A percentile compares a stretch with the other conserved stretches of the same genome.
Evolutionary conservation across 2,113 vertebrate species (phyloP).

Genomic region (Cyphomyrus discorhynchus): DNA sequence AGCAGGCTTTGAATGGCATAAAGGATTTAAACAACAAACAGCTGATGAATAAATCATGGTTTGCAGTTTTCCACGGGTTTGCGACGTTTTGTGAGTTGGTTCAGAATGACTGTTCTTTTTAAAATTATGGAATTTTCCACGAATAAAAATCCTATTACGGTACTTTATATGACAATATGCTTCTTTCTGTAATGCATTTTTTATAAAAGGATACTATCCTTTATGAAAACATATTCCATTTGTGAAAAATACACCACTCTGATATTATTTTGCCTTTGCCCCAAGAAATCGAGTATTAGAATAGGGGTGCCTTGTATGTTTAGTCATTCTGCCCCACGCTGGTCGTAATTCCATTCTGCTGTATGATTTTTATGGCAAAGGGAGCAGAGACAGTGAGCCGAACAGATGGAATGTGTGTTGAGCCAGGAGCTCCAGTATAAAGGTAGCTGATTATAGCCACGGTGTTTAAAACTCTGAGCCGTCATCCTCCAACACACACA

Average conservation of each 20-base stretch:
- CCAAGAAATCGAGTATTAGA: not conserved
- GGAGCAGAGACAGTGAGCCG: not conserved
- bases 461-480: not conserved
- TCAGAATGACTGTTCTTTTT: not conserved
- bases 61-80: not conserved
- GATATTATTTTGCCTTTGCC: conserved; percentile 1
- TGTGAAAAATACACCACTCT: not conserved
- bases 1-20: conserved; percentile 29
- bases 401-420: conserved; percentile 12
- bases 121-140: not conserved
- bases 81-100: not conserved
- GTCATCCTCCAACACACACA: too few species aligned
- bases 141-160: not conserved
- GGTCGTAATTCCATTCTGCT: not conserved
- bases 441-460: not conserved
- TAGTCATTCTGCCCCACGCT: not conserved
- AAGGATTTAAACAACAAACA: conserved; percentile 12
- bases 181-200: not conserved
- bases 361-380: conserved; percentile 2
- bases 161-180: not conserved
- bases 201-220: not conserved
- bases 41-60: conserved; percentile 12
- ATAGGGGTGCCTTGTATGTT: not conserved
- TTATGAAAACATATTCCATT: not conserved
- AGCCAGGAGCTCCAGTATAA: not conserved